Conservation (phyloP, 2,113 vertebrate genomes). For the Cisticola juncidis region DNA sequence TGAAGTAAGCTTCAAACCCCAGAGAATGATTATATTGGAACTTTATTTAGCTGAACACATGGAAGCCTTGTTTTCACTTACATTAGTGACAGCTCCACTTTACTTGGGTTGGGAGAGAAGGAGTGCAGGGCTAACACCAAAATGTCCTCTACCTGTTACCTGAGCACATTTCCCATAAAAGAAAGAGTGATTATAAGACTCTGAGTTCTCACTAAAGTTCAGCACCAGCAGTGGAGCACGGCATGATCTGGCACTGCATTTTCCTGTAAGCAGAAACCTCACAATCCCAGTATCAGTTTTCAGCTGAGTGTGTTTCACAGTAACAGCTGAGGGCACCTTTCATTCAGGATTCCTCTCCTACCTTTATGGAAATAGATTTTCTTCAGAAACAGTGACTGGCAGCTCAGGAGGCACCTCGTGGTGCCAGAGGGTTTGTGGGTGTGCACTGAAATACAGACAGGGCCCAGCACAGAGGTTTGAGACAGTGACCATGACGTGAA, state of each 20-base stretch:
- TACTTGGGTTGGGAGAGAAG: not conserved
- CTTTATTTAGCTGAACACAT: not conserved
- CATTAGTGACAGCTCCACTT: not conserved
- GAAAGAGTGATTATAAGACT: not conserved
- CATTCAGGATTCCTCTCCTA: constrained; percentile 1
- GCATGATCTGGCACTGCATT: not conserved
- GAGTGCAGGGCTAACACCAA: not conserved
- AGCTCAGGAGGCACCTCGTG: not conserved
- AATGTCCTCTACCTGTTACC: not conserved
- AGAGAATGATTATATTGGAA: not conserved
- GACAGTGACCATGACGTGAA: not conserved
- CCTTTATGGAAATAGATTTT: constrained; percentile 32
- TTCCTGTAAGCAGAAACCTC: not conserved
- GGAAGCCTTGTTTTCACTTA: not conserved
- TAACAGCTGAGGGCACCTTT: not conserved
- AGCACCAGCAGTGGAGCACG: not conserved
- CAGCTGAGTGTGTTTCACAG: not conserved
- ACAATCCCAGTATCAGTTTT: not conserved
- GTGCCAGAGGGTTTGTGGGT: not conserved
- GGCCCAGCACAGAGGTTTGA: not conserved
- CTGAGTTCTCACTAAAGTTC: not conserved
- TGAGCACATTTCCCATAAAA: not conserved
- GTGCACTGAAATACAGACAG: not conserved
- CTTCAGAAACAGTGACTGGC: constrained; percentile 28
- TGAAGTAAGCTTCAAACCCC: not conserved